phyloP scores from a whole-genome alignment of 1,140 invertebrate genomes.

The Helicoverpa armigera region DNA sequence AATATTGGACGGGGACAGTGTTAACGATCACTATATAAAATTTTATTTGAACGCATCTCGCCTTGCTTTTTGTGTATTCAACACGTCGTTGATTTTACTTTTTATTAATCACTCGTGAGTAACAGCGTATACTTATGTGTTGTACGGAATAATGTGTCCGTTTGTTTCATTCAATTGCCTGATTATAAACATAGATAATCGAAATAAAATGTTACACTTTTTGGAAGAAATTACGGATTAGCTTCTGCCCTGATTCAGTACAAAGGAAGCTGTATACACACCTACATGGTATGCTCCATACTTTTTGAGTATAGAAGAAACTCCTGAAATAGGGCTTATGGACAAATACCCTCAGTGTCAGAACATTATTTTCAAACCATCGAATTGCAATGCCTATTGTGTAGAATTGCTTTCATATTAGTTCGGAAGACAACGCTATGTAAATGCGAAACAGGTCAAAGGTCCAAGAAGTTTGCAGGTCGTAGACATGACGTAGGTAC shows the following conservation, averaged over 20 bases:
- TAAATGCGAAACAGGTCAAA: no score
- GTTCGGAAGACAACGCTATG: no score
- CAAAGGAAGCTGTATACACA: background rate
- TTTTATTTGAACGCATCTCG: constrained; percentile 82
- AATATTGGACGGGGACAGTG: constrained; percentile 80
- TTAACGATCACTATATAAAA: constrained; percentile 85
- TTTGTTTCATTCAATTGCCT: constrained; percentile 27
- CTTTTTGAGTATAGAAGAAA: no score
- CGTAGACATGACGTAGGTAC: no score
- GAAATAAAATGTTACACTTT: constrained; percentile 5
- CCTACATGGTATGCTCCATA: background rate
- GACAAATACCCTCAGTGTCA: no score
- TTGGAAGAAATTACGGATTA: background rate
- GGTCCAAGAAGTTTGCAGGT: no score
- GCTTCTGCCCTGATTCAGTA: background rate
- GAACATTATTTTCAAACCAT: no score
- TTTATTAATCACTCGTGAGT: constrained; percentile 76
- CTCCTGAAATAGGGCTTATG: no score
- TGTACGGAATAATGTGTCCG: constrained; percentile 33
- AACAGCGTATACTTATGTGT: constrained; percentile 31
- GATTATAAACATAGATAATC: constrained; percentile 20
- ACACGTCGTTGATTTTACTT: constrained; percentile 81
- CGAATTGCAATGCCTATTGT: no score
- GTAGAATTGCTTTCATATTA: no score
- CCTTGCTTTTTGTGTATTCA: constrained; percentile 76